phyloP scores from a whole-genome alignment of 2,888 invertebrate species.

The Conistra vaccinii region DNA sequence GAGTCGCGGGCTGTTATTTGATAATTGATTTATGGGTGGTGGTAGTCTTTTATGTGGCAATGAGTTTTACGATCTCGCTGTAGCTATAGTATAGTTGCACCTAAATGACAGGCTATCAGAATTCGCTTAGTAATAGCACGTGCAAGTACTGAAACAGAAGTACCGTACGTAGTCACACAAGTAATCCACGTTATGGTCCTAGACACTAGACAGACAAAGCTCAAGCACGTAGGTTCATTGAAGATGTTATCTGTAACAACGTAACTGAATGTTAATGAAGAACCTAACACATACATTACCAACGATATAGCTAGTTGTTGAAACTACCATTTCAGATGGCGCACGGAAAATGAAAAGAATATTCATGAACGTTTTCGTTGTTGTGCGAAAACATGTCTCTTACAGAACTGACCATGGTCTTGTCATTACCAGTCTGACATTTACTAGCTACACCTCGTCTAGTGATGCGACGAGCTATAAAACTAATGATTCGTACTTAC shows the following conservation, averaged over 20 bases:
- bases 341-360: neutral
- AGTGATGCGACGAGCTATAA: constrained; percentile 9
- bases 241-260: neutral
- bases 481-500: constrained; percentile 2
- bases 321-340: neutral
- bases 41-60: neutral
- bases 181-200: neutral
- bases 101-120: neutral
- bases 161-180: neutral
- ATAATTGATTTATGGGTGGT: constrained; percentile 8
- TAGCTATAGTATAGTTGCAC: neutral
- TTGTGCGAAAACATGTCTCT: constrained; percentile 28
- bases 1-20: neutral
- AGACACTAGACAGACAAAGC: neutral
- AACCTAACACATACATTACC: neutral
- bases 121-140: neutral
- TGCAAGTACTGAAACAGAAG: neutral
- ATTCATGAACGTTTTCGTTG: neutral
- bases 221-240: neutral
- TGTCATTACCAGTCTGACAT: constrained; percentile 10
- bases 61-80: constrained; percentile 6
- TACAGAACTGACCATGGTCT: constrained; percentile 21
- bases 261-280: constrained; percentile 7
- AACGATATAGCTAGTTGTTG: too few relatives aligned
- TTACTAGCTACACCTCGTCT: constrained; percentile 13